Base-by-base conservation (phyloP, 2,113 vertebrate genomes). In the Heptranchias perlo region DNA sequence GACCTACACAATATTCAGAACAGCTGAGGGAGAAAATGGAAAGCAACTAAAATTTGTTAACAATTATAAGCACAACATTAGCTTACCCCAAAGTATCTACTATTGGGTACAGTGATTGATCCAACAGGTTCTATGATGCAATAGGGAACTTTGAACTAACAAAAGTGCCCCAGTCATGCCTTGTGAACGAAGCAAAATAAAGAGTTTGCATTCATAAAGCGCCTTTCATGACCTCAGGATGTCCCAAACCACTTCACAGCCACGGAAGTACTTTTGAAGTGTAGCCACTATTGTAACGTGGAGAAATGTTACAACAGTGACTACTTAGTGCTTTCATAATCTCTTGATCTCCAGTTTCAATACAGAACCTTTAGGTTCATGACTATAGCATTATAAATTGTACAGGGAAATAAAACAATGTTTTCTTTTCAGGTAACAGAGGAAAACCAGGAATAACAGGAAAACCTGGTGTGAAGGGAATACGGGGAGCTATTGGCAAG, bases 401-500 rank as follows among this genome's bases (percentile, higher is more conserved):
- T 39, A 18, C 35, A n/a, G 18, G 39, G 16, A 62, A 93, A 93
- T 93, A 39, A 93, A 62, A 39, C 21, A n/a, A 54, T 13, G 16
- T 47, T 96, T 23, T 96, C 97, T 94, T 98, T 97, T 58, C 94
- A 98, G 98, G 98, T 97, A 97, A 97, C 39, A 98, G 97, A 95
- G 98, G 99, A 94, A 98, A 97, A 96, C 96, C 97, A 2, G 99
- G 99, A 76, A 99, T 98, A 97, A 98, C 97, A 0, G 99, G 99
- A 25, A 99, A 99, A 96, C 98, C 97, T 44, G 99, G 99, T 49
- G 96, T 97, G 0, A 99, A 99, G 96, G 99, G 99, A 35, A 98
- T 98, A 49, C 97, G 97, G 0, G 99, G 99, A 96, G 96, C 98
- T 44, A 97, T 99, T 0, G 99, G 99, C 84, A 98, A 98, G 96